Conservation (phyloP, 64 coral and sea anemone genomes). For the Dendrophyllia cribrosa region DNA sequence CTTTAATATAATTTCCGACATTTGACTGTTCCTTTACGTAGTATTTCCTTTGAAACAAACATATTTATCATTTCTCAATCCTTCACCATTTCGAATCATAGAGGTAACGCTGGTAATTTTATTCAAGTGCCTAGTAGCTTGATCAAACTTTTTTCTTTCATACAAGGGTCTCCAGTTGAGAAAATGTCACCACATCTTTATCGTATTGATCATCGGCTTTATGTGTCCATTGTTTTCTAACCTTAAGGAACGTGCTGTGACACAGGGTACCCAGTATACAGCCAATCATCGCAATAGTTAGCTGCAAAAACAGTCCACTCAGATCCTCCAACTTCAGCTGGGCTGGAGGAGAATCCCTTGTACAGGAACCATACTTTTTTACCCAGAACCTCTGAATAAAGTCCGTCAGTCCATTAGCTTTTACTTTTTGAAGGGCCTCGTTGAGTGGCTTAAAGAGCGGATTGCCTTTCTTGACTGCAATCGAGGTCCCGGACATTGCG, state of each 20-base stretch:
- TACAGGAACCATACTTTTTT: slow-evolving; percentile 63
- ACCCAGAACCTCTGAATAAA: slow-evolving; percentile 84
- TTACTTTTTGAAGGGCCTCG: slow-evolving; percentile 65
- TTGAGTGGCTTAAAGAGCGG: slow-evolving; percentile 69
- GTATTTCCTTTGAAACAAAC: not conserved
- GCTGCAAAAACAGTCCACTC: slow-evolving; percentile 87
- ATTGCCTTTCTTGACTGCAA: slow-evolving; percentile 77
- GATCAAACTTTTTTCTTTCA: not conserved
- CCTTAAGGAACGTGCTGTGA: slow-evolving; percentile 39
- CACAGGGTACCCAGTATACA: slow-evolving; percentile 67
- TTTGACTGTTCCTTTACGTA: not conserved
- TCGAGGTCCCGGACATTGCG: slow-evolving; percentile 82
- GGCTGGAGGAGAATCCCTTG: slow-evolving; percentile 60
- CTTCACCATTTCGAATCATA: not conserved
- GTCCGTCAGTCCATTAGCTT: slow-evolving; percentile 79
- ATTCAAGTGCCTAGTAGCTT: too few relatives aligned
- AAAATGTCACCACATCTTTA: not conserved
- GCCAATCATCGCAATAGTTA: slow-evolving; percentile 80
- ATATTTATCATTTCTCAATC: not conserved
- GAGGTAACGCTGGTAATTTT: not conserved
- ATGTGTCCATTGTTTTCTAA: not conserved
- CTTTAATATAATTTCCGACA: not conserved
- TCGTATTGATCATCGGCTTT: not conserved
- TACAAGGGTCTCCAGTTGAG: slow-evolving; percentile 58
- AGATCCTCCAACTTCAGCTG: slow-evolving; percentile 79